Conservation (phyloP, 2,888 invertebrate species). For the Chelonus formosanus region DNA sequence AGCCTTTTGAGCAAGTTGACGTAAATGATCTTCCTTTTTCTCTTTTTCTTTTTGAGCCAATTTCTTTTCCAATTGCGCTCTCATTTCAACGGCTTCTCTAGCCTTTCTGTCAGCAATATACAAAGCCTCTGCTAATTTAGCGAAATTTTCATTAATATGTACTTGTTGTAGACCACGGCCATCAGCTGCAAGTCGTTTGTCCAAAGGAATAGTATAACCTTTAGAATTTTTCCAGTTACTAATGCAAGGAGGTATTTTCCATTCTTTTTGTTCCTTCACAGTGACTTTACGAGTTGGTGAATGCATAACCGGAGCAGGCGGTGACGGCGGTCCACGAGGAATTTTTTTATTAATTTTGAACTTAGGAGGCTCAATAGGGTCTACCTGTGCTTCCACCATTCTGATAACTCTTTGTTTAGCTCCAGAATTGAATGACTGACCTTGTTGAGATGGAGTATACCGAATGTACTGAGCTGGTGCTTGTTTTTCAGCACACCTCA, state of each 20-base stretch:
- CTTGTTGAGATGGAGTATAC: constrained; percentile 98
- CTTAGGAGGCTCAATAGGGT: constrained; percentile 99
- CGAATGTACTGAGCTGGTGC: constrained; percentile 96
- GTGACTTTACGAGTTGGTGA: constrained; percentile 97
- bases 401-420: constrained; percentile 98
- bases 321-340: constrained; percentile 97
- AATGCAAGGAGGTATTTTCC: constrained; percentile 99
- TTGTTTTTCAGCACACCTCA: constrained; percentile 91
- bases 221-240: constrained; percentile 99
- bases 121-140: constrained; percentile 95
- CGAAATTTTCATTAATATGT: constrained; percentile 99
- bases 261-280: constrained; percentile 98
- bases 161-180: constrained; percentile 96
- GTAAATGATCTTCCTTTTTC: constrained; percentile 93
- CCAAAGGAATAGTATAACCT: constrained; percentile 96
- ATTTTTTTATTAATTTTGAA: constrained; percentile 99
- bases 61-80: constrained; percentile 95
- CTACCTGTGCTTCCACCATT: constrained; percentile 91
- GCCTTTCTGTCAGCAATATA: constrained; percentile 98
- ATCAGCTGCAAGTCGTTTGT: constrained; percentile 97
- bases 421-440: constrained; percentile 92
- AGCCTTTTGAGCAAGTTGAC: constrained; percentile 93
- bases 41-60: constrained; percentile 98
- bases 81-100: constrained; percentile 95
- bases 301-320: constrained; percentile 98